phyloP scores from a whole-genome alignment of 2,888 invertebrate genomes.

The Drosophila vallismaia region DNA sequence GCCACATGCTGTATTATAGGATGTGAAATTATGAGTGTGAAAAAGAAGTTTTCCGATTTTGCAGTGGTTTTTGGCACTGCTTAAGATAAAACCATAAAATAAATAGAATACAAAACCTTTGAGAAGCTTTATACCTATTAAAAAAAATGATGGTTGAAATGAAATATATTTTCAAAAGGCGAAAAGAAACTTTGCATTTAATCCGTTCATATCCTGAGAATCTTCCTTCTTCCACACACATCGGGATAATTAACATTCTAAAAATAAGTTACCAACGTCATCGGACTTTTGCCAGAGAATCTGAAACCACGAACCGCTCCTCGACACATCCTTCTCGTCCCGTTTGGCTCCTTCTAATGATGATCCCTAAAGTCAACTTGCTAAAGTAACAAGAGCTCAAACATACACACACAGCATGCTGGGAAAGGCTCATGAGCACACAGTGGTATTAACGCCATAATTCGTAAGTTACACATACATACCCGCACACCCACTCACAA shows the following conservation, averaged over 20 bases:
- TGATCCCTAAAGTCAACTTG: slow-evolving; percentile 77
- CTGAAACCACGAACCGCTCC: slow-evolving; percentile 45
- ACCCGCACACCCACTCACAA: slow-evolving; percentile 41
- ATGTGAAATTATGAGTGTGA: not conserved
- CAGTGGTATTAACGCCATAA: slow-evolving; percentile 77
- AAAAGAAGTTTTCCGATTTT: slow-evolving; percentile 37
- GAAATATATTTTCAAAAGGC: not conserved
- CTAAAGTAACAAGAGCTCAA: slow-evolving; percentile 65
- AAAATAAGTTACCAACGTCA: slow-evolving; percentile 23
- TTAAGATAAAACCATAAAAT: slow-evolving; percentile 10
- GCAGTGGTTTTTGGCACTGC: slow-evolving; percentile 2
- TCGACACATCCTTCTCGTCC: slow-evolving; percentile 9
- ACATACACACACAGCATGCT: slow-evolving; percentile 7
- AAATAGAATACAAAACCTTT: not conserved
- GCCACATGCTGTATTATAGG: slow-evolving; percentile 16
- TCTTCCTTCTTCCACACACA: not conserved
- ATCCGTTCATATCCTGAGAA: not conserved
- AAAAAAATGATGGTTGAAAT: not conserved
- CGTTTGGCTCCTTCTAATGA: slow-evolving; percentile 59
- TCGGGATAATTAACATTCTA: not conserved
- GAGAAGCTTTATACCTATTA: too few relatives aligned
- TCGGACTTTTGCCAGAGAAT: slow-evolving; percentile 34
- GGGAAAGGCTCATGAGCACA: slow-evolving; percentile 58
- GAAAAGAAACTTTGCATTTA: not conserved
- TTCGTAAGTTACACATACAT: slow-evolving; percentile 58